Percentiles rank a stretch among this genome's conserved stretches.
Conservation (phyloP, 2,888 invertebrate species). For the Ennomos fuscantarius region DNA sequence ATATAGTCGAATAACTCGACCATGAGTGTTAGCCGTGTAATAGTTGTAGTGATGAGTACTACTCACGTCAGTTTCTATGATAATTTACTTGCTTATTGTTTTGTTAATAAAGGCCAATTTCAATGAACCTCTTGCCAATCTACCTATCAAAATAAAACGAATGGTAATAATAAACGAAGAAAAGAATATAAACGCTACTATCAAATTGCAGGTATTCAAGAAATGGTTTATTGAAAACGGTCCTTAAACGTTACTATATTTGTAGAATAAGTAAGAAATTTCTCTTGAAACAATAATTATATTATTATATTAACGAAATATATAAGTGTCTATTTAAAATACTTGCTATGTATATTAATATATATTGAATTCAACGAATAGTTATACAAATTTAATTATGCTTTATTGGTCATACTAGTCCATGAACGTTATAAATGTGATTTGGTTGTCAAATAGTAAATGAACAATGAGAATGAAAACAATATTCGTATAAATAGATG, state of each 20-base stretch:
- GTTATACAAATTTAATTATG: slow-evolving; percentile 20
- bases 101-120: slow-evolving; percentile 7
- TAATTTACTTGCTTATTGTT: slow-evolving; percentile 19
- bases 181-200: neutral
- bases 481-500: slow-evolving; percentile 13
- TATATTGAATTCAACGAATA: slow-evolving; percentile 35
- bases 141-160: too few relatives aligned
- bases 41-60: too few relatives aligned
- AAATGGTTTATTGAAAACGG: slow-evolving; percentile 13
- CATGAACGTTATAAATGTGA: slow-evolving; percentile 5
- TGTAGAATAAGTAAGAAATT: slow-evolving; percentile 23
- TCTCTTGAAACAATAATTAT: slow-evolving; percentile 34
- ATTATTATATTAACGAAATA: slow-evolving; percentile 18
- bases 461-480: slow-evolving; percentile 4
- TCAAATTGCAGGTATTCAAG: neutral
- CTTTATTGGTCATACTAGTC: slow-evolving; percentile 29
- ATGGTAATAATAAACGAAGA: too few relatives aligned
- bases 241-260: slow-evolving; percentile 20
- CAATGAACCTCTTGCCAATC: slow-evolving; percentile 1
- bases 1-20: too few relatives aligned
- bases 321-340: slow-evolving; percentile 20
- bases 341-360: slow-evolving; percentile 13
- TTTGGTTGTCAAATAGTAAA: slow-evolving; percentile 5
- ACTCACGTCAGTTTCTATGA: too few relatives aligned
- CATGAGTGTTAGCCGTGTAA: too few relatives aligned